Percentiles rank a stretch among this genome's conserved stretches.
phyloP scores from a whole-genome alignment of 2,113 vertebrate genomes.

The Eurypyga helias region DNA sequence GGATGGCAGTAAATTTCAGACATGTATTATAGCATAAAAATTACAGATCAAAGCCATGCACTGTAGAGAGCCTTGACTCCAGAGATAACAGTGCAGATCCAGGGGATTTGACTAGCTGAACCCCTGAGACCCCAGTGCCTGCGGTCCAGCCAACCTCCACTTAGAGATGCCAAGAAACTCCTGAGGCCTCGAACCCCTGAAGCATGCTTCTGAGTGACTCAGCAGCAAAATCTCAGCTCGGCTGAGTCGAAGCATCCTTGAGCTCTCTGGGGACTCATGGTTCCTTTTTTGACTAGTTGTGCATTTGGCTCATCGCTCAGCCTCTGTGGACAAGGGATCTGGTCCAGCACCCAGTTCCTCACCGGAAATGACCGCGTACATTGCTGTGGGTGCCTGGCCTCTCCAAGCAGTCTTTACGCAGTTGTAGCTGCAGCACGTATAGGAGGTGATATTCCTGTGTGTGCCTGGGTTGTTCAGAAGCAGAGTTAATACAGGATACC shows the following conservation, averaged over 20 bases:
- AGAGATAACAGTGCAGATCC: not conserved
- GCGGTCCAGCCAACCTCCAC: not conserved
- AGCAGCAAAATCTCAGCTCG: not conserved
- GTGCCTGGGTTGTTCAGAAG: not conserved
- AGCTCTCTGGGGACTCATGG: not conserved
- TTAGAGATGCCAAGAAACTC: not conserved
- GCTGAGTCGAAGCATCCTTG: not conserved
- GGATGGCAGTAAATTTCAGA: not conserved
- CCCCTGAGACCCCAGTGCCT: not conserved
- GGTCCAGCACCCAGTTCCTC: accelerated
- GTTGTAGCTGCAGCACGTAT: not conserved
- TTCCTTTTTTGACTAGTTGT: not conserved
- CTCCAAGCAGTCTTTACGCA: not conserved
- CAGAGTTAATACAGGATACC: not conserved
- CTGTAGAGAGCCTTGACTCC: not conserved
- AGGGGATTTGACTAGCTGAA: not conserved
- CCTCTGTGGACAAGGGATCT: not conserved
- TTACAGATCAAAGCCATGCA: not conserved
- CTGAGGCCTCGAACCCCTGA: not conserved
- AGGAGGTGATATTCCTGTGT: accelerated
- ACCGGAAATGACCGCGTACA: accelerated
- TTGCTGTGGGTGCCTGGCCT: not conserved
- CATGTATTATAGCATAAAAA: not conserved
- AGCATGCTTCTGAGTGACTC: not conserved
- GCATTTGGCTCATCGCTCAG: not conserved